Evolutionary conservation across 2,888 invertebrate genomes (phyloP).

Genomic region (Agrochola lota): DNA sequence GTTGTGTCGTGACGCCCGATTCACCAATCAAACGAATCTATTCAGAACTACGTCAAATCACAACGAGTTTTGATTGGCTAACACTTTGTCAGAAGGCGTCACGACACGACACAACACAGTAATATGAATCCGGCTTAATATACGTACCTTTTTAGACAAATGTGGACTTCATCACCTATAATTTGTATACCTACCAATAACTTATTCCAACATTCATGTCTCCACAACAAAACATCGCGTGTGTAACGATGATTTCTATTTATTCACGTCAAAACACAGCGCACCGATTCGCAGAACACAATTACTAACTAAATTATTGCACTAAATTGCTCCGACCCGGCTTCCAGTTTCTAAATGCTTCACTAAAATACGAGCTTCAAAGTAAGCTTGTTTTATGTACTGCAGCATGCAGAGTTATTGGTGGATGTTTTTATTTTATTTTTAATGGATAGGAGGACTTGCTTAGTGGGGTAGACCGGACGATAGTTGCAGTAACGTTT

Average conservation of each 20-base stretch:
- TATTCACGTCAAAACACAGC: slow-evolving; percentile 36
- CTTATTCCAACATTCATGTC: slow-evolving; percentile 5
- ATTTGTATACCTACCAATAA: neutral
- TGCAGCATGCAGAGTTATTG: neutral
- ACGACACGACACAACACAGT: no score
- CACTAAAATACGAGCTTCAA: slow-evolving; percentile 27
- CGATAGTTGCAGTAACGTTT: neutral
- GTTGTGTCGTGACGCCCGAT: no score
- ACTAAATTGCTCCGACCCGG: slow-evolving; percentile 41
- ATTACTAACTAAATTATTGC: slow-evolving; percentile 47
- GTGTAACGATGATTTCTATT: slow-evolving; percentile 23
- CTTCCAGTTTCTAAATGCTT: slow-evolving; percentile 36
- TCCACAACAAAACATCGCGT: slow-evolving; percentile 35
- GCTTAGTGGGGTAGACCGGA: neutral
- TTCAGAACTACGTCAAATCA: no score
- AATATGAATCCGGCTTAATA: neutral
- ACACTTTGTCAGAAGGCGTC: no score
- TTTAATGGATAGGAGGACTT: neutral
- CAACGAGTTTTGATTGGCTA: no score
- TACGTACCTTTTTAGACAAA: neutral
- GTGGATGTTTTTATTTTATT: slow-evolving; percentile 8
- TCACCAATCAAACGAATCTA: no score
- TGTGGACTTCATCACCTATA: neutral
- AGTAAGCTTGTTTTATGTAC: slow-evolving; percentile 14
- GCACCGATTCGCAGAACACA: slow-evolving; percentile 45